Conservation (phyloP, 2,113 vertebrate genomes). For the Centrocercus urophasianus region DNA sequence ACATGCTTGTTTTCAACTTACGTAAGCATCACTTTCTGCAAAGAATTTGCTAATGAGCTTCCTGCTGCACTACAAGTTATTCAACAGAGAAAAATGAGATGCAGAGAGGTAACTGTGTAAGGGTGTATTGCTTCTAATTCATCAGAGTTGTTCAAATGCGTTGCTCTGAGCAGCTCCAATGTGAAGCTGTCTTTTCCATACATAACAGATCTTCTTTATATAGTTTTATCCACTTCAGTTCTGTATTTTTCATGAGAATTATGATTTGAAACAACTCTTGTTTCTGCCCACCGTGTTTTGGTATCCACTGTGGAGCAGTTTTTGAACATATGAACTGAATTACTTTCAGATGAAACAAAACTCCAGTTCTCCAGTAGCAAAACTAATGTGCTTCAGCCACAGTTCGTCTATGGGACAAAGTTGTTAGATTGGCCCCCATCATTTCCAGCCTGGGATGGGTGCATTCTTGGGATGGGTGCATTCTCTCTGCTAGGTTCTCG, state of each 20-base stretch:
- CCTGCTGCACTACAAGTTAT: conserved; percentile 14
- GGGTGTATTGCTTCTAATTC: neutral
- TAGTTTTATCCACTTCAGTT: neutral
- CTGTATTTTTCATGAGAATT: neutral
- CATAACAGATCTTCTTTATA: neutral
- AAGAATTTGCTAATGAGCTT: conserved; percentile 48
- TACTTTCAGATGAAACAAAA: neutral
- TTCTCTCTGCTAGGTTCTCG: neutral
- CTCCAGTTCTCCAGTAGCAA: neutral
- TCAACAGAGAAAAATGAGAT: neutral
- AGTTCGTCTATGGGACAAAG: neutral
- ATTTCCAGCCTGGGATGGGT: neutral
- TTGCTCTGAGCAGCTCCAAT: neutral
- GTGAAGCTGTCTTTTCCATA: neutral
- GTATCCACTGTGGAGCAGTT: neutral
- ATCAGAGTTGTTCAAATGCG: conserved; percentile 15
- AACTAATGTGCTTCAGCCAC: neutral
- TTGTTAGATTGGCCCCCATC: neutral
- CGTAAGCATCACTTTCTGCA: conserved; percentile 29
- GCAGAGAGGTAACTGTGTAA: neutral
- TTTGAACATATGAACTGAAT: neutral
- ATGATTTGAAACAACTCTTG: neutral
- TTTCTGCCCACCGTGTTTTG: neutral
- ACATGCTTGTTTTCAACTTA: conserved; percentile 36
- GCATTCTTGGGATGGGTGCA: neutral